Evolutionary conservation across 2,797 vertebrate species (phyloP).

Genomic region (Chelon labrosus): DNA sequence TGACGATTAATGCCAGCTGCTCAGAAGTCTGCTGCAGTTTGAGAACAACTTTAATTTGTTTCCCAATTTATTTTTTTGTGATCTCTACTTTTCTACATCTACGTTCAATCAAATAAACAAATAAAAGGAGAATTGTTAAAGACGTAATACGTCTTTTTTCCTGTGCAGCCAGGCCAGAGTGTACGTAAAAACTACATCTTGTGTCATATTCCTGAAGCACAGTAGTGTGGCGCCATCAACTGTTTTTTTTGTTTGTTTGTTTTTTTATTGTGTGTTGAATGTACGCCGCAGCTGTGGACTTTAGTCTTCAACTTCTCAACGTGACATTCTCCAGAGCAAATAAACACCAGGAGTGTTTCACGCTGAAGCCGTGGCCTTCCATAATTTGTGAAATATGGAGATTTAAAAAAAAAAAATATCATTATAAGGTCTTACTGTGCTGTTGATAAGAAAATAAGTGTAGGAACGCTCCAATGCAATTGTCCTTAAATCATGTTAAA

Average conservation of each 20-base stretch:
- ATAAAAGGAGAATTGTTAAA: constrained; percentile 9
- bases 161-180: background rate
- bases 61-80: background rate
- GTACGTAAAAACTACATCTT: constrained; percentile 9
- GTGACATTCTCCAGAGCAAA: constrained; percentile 32
- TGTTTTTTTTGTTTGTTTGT: constrained; percentile 52
- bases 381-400: constrained; percentile 42
- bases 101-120: background rate
- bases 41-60: constrained; percentile 8
- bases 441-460: constrained; percentile 31
- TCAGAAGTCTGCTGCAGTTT: background rate
- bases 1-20: constrained; percentile 7
- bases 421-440: constrained; percentile 23
- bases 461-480: constrained; percentile 24
- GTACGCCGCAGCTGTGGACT: constrained; percentile 3
- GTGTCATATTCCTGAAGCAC: constrained; percentile 31
- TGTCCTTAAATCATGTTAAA: constrained; percentile 15
- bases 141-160: constrained; percentile 16
- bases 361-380: background rate
- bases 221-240: constrained; percentile 13
- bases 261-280: constrained; percentile 13
- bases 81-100: background rate
- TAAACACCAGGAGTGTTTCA: constrained; percentile 31
- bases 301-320: constrained; percentile 37
- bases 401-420: constrained; percentile 20